Evolutionary conservation across 2,888 invertebrate species (phyloP).

Genomic region (Syritta pipiens): DNA sequence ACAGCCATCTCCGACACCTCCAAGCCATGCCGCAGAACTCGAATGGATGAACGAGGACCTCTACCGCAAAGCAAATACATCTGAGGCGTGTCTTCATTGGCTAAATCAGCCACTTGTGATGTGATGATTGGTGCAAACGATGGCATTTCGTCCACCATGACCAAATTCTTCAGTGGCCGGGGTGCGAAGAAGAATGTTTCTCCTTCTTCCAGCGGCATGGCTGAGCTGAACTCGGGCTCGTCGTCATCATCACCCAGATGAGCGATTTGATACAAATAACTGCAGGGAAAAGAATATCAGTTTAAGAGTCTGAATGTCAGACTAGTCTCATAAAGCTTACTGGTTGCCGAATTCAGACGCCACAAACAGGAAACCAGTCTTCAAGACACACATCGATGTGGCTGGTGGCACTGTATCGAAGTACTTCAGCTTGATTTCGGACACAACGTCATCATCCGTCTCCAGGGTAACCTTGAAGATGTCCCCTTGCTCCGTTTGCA

Average conservation of each 20-base stretch:
- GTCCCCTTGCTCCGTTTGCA: constrained; percentile 99
- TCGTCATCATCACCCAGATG: constrained; percentile 99
- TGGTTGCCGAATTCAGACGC: constrained; percentile 99
- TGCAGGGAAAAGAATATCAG: constrained; percentile 79
- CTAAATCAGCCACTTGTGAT: constrained; percentile 94
- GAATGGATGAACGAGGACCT: constrained; percentile 94
- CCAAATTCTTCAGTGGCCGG: constrained; percentile 93
- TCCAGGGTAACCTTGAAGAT: constrained; percentile 97
- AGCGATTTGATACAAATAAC: constrained; percentile 99
- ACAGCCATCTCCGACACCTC: constrained; percentile 99
- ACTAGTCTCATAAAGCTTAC: constrained; percentile 86
- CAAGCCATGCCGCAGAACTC: constrained; percentile 96
- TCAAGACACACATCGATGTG: constrained; percentile 97
- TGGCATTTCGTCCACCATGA: constrained; percentile 97
- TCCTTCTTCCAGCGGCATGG: constrained; percentile 98
- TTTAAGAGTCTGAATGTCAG: too few species aligned
- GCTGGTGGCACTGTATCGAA: constrained; percentile 99
- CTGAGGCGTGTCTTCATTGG: constrained; percentile 99
- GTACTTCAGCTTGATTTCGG: constrained; percentile 98
- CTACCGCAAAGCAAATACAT: constrained; percentile 97
- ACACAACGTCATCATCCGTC: constrained; percentile 98
- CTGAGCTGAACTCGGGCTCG: constrained; percentile 98
- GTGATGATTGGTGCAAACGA: constrained; percentile 94
- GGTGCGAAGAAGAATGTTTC: constrained; percentile 99
- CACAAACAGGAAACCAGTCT: constrained; percentile 98